Conservation (phyloP, 2,113 vertebrate species). For the Cyanoderma ruficeps region DNA sequence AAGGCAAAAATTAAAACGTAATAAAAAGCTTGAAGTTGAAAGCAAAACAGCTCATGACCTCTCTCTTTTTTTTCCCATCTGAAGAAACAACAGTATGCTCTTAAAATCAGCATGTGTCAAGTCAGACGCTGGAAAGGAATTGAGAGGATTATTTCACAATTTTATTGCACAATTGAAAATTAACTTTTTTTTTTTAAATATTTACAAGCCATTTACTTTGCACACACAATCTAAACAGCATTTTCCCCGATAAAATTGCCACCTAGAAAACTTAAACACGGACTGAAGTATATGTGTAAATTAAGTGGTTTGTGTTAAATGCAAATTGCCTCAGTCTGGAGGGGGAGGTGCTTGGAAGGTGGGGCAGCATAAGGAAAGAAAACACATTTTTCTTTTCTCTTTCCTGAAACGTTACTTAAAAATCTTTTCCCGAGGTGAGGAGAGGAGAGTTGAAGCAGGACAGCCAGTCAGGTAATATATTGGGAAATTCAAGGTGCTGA, state of each 20-base stretch:
- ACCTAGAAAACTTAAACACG: slow-evolving; percentile 25
- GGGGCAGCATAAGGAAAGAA: not conserved
- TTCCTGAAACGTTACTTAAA: not conserved
- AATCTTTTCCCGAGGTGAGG: not conserved
- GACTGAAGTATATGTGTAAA: slow-evolving; percentile 23
- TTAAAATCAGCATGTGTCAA: not conserved
- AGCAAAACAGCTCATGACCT: not conserved
- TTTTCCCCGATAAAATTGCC: not conserved
- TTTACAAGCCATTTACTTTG: slow-evolving; percentile 51
- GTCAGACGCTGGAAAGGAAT: not conserved
- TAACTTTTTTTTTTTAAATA: not conserved
- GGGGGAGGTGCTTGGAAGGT: not conserved
- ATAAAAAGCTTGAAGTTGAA: not conserved
- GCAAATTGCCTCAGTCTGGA: not conserved
- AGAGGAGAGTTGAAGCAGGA: not conserved
- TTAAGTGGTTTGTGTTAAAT: not conserved
- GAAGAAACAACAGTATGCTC: not conserved
- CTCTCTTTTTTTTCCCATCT: not conserved
- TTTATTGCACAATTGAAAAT: slow-evolving; percentile 66
- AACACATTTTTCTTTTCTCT: not conserved
- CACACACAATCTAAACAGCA: slow-evolving; percentile 27
- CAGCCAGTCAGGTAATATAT: not conserved
- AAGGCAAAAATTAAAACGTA: not conserved
- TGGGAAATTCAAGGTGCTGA: not conserved
- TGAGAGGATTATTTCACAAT: slow-evolving; percentile 50